A percentile compares a stretch with the other conserved stretches of the same genome.
These are phyloP conservation scores for Ericerus pela DNA, from an alignment of 1,140 invertebrate genomes.

Conservation along the genomic window DNA sequence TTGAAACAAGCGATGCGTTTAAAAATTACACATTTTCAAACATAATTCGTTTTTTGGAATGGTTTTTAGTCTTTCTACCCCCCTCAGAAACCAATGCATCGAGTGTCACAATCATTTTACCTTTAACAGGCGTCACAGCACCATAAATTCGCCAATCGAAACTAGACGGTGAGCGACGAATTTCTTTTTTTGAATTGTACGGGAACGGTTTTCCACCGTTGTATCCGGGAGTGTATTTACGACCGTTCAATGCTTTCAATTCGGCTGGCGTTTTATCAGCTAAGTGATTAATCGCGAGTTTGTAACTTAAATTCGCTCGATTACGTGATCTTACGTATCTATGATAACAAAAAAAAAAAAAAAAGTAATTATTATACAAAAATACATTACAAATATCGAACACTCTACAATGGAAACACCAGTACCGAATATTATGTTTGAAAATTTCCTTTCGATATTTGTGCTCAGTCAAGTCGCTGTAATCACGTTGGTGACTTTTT, in stretches of 20 bases:
- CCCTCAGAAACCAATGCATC: background rate
- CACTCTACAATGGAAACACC: background rate
- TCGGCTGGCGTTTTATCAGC: conserved; percentile 68
- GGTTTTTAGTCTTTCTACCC: too few species aligned
- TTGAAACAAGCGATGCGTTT: too few species aligned
- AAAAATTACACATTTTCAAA: too few species aligned
- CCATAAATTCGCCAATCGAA: conserved; percentile 83
- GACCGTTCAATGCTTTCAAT: conserved; percentile 62
- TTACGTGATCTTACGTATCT: conserved; percentile 77
- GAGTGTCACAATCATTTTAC: conserved; percentile 33
- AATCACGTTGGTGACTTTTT: conserved; percentile 52
- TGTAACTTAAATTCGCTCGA: conserved; percentile 55
- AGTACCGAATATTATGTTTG: conserved; percentile 67
- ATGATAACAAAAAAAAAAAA: conserved; percentile 18
- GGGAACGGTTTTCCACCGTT: conserved; percentile 66
- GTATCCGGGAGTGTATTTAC: conserved; percentile 45
- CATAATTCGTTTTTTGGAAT: too few species aligned
- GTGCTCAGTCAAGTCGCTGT: conserved; percentile 47
- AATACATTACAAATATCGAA: background rate
- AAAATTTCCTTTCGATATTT: conserved; percentile 59
- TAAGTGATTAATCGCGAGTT: conserved; percentile 71
- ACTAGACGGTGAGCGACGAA: conserved; percentile 42
- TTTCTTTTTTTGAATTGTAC: conserved; percentile 36
- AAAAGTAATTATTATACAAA: background rate
- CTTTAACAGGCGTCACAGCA: conserved; percentile 87